Evolutionary conservation across 2,888 invertebrate genomes (phyloP).

Genomic region (Zaprionus lineosus): DNA sequence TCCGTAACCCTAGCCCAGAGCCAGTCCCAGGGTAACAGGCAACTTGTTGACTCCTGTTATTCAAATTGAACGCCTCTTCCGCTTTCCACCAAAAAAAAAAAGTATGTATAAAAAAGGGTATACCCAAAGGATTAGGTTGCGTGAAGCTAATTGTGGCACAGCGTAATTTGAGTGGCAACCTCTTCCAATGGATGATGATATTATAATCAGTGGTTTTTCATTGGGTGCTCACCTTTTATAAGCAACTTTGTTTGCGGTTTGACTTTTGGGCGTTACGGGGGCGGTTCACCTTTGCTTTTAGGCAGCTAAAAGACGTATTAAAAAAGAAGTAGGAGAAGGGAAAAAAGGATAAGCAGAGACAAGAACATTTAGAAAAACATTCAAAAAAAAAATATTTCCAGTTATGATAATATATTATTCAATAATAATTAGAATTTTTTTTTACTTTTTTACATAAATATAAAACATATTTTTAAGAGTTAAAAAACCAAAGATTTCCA

Average conservation of each 20-base stretch:
- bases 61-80: slow-evolving; percentile 64
- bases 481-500: no score
- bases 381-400: no score
- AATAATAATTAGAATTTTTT: no score
- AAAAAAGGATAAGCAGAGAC: no score
- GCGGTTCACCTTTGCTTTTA: slow-evolving; percentile 11
- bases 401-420: no score
- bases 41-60: slow-evolving; percentile 65
- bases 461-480: no score
- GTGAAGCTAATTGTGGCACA: slow-evolving; percentile 59
- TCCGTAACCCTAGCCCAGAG: slow-evolving; percentile 17
- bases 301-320: no score
- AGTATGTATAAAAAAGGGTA: slow-evolving; percentile 7
- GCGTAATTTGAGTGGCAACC: slow-evolving; percentile 39
- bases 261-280: slow-evolving; percentile 21
- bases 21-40: slow-evolving; percentile 30
- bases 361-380: no score
- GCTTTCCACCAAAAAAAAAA: slow-evolving; percentile 17
- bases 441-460: no score
- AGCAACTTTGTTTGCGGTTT: not conserved
- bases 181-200: slow-evolving; percentile 10
- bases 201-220: slow-evolving; percentile 44
- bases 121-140: slow-evolving; percentile 44
- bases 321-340: no score
- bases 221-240: slow-evolving; percentile 14